These are phyloP conservation scores for Neoitamus cyanurus DNA, from an alignment of 2,888 invertebrate species.

Conservation along the genomic window DNA sequence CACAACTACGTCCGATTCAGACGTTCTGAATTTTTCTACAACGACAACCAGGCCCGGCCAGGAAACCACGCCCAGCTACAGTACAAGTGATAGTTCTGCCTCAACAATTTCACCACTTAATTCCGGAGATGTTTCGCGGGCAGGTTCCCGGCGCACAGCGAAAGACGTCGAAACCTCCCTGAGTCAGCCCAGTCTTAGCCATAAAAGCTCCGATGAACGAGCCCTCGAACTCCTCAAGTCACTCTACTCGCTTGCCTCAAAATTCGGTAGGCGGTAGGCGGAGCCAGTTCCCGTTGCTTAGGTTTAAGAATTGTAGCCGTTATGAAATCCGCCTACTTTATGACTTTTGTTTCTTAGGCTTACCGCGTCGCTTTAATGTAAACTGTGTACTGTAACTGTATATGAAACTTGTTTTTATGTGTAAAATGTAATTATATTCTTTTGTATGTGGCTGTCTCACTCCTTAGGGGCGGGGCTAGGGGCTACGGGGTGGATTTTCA, in stretches of 20 bases:
- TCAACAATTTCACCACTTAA: conserved; percentile 56
- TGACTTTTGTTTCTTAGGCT: not conserved
- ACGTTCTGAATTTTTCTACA: conserved; percentile 54
- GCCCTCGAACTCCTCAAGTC: conserved; percentile 86
- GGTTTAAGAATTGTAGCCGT: conserved; percentile 34
- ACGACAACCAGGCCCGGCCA: conserved; percentile 48
- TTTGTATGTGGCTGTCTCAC: not conserved
- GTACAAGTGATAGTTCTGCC: conserved; percentile 54
- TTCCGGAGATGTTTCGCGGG: conserved; percentile 54
- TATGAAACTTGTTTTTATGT: conserved; percentile 2
- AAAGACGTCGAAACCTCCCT: conserved; percentile 53
- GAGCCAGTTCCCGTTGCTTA: conserved; percentile 28
- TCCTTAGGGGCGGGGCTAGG: not conserved
- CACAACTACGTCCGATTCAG: conserved; percentile 34
- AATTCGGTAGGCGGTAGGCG: conserved; percentile 75
- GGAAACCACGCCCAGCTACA: conserved; percentile 55
- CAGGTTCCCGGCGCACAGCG: conserved; percentile 49
- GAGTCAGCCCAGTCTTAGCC: conserved; percentile 60
- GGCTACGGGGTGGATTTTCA: too few species aligned
- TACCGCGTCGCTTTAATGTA: not conserved
- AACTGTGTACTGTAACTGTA: conserved; percentile 3
- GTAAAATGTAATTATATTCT: not conserved
- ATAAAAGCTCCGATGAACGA: conserved; percentile 76
- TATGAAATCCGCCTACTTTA: conserved; percentile 2
- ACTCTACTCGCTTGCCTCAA: conserved; percentile 84